Conservation (phyloP, 2,888 invertebrate genomes). For the Elegia similella region DNA sequence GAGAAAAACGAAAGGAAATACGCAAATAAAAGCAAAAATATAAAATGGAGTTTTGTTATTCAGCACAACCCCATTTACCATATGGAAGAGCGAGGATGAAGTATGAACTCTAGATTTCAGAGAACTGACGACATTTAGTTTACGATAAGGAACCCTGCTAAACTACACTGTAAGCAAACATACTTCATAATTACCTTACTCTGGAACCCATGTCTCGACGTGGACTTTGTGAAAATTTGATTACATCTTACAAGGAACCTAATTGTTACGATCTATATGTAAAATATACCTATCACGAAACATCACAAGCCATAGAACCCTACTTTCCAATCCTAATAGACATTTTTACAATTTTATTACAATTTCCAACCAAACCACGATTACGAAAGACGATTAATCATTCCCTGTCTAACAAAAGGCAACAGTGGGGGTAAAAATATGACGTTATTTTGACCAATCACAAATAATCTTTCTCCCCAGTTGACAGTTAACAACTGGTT, state of each 20-base stretch:
- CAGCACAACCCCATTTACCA: not conserved
- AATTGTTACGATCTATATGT: constrained; percentile 32
- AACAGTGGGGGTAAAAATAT: not conserved
- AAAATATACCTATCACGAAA: constrained; percentile 49
- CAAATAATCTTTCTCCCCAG: not conserved
- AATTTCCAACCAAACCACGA: constrained; percentile 38
- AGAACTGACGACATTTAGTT: not conserved
- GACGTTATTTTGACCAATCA: constrained; percentile 7
- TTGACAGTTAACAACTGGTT: not conserved
- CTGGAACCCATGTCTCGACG: constrained; percentile 77
- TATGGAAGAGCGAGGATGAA: not conserved
- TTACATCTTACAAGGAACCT: constrained; percentile 55
- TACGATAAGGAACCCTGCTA: not conserved
- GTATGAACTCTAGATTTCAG: not conserved
- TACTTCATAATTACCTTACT: constrained; percentile 56
- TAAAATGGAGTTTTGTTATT: not conserved
- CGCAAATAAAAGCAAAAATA: not conserved
- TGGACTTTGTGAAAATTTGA: constrained; percentile 56
- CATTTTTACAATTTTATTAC: constrained; percentile 47
- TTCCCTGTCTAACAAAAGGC: constrained; percentile 9
- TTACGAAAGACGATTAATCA: constrained; percentile 44
- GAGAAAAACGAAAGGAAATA: not conserved
- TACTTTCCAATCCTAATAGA: constrained; percentile 38
- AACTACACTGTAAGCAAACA: not conserved
- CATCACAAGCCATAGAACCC: constrained; percentile 65